Percentiles rank a stretch among this genome's conserved stretches.
phyloP scores from a whole-genome alignment of 35 echinoderm and acorn worm species.

The Hemicentrotus pulcherrimus region DNA sequence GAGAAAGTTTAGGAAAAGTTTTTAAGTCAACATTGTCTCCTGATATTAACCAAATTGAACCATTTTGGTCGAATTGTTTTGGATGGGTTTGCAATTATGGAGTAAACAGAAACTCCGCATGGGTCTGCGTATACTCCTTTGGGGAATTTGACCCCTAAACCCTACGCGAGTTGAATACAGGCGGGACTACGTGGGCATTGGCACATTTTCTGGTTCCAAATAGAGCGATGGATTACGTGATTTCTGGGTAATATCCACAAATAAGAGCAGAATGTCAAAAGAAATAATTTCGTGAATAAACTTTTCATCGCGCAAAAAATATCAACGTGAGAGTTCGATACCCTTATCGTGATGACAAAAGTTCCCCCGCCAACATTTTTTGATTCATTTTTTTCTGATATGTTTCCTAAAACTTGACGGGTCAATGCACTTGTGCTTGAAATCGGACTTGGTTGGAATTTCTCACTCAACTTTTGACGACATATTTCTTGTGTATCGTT shows the following conservation, averaged over 20 bases:
- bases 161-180: not conserved
- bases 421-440: not conserved
- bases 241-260: not conserved
- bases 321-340: not conserved
- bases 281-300: constrained; percentile 44
- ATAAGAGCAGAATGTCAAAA: constrained; percentile 13
- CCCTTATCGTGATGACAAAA: not conserved
- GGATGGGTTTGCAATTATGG: constrained; percentile 21
- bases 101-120: constrained; percentile 34
- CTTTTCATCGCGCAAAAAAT: not conserved
- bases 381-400: not conserved
- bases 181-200: constrained; percentile 30
- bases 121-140: not conserved
- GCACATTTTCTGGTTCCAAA: constrained; percentile 1
- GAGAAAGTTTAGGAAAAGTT: not conserved
- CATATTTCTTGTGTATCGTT: not conserved
- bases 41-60: constrained; percentile 16
- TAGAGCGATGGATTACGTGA: constrained; percentile 22
- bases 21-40: constrained; percentile 33
- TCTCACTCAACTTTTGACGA: constrained; percentile 16
- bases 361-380: constrained; percentile 16
- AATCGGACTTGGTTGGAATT: not conserved
- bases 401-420: not conserved
- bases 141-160: constrained; percentile 47
- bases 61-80: constrained; percentile 29